These are phyloP conservation scores for Zonotrichia leucophrys DNA, from an alignment of 2,113 vertebrate species.

Conservation along the genomic window DNA sequence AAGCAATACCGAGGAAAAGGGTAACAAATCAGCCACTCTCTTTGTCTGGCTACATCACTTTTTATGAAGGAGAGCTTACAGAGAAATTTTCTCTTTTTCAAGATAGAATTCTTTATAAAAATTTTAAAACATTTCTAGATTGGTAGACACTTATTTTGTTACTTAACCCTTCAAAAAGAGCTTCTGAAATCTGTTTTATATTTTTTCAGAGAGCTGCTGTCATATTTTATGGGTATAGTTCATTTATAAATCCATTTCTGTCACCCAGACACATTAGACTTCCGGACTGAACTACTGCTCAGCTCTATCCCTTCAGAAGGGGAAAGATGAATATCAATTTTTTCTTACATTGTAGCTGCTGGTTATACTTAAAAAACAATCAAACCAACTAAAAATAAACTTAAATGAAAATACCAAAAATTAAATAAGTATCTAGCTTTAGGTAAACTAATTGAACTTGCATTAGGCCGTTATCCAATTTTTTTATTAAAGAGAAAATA, in stretches of 20 bases:
- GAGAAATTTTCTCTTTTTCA: neutral
- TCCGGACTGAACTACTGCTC: neutral
- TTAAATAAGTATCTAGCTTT: neutral
- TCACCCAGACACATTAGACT: neutral
- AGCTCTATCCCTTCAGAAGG: neutral
- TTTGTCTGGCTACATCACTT: neutral
- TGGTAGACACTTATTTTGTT: neutral
- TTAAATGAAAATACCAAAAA: neutral
- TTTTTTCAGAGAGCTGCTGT: neutral
- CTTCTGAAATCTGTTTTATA: neutral
- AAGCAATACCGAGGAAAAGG: neutral
- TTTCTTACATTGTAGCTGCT: neutral
- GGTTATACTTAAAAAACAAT: neutral
- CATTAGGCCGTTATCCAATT: neutral
- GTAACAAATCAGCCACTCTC: neutral
- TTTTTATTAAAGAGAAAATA: neutral
- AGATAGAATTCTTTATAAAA: neutral
- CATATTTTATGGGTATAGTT: neutral
- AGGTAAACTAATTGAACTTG: neutral
- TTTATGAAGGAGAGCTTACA: neutral
- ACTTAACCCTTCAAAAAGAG: neutral
- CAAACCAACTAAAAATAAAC: neutral
- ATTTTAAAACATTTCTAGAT: neutral
- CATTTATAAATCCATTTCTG: neutral
- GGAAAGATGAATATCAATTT: neutral